Conservation (phyloP, 1,140 invertebrate species). For the Acarapis woodi region DNA sequence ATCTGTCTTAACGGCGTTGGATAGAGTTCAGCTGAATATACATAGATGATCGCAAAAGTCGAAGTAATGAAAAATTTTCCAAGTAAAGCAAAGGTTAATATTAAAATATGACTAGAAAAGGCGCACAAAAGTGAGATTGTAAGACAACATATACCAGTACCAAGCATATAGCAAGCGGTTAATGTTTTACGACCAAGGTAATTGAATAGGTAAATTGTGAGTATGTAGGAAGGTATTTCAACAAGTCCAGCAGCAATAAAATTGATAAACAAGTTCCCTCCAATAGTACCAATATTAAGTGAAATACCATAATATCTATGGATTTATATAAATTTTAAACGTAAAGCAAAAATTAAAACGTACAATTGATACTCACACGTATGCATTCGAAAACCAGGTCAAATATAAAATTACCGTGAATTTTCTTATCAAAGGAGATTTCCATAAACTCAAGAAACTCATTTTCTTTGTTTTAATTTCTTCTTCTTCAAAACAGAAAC, state of each 20-base stretch:
- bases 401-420: conserved; percentile 12
- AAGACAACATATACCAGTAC: conserved; percentile 17
- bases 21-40: conserved; percentile 51
- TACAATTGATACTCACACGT: neutral
- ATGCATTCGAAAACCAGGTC: conserved; percentile 18
- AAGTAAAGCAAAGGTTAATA: conserved; percentile 33
- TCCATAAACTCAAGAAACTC: conserved; percentile 9
- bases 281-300: conserved; percentile 40
- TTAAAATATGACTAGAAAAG: neutral
- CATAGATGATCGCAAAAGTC: conserved; percentile 44
- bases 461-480: neutral
- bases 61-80: conserved; percentile 51
- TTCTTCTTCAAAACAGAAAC: neutral
- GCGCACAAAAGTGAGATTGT: conserved; percentile 17
- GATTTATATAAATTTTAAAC: conserved; percentile 38
- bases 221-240: conserved; percentile 40
- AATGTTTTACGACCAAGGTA: conserved; percentile 3
- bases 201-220: conserved; percentile 22
- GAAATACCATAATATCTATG: conserved; percentile 52
- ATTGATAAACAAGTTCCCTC: conserved; percentile 39
- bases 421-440: conserved; percentile 7
- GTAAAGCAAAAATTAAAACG: neutral
- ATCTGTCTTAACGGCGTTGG: conserved; percentile 27
- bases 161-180: conserved; percentile 3
- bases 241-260: conserved; percentile 41